A percentile compares a stretch with the other conserved stretches of the same genome.
phyloP scores from a whole-genome alignment of 1,140 invertebrate species.

The Drosophila teissieri region DNA sequence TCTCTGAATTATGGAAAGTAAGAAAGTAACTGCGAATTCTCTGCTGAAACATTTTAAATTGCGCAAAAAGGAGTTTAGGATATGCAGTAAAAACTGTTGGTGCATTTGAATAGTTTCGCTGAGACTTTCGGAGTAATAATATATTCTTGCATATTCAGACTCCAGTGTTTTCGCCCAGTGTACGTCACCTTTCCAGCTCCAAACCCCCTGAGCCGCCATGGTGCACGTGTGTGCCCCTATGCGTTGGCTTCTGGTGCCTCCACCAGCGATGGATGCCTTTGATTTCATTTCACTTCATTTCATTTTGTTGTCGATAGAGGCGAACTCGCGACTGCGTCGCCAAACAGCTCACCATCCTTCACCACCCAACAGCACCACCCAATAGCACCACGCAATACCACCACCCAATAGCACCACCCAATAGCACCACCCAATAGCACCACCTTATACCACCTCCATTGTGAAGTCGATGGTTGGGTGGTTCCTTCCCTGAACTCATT shows the following conservation, averaged over 20 bases:
- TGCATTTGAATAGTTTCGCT: not conserved
- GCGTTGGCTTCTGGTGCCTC: conserved; percentile 60
- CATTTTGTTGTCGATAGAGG: conserved; percentile 64
- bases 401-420: too few species aligned
- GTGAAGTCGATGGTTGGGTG: not conserved
- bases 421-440: not conserved
- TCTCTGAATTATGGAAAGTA: too few species aligned
- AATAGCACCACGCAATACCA: not conserved
- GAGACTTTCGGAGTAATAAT: too few species aligned
- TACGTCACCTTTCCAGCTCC: not conserved
- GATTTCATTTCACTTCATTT: conserved; percentile 82
- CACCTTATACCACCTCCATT: conserved; percentile 2
- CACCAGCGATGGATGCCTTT: conserved; percentile 68
- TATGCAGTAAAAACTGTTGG: too few species aligned
- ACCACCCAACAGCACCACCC: too few species aligned
- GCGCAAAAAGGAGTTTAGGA: too few species aligned
- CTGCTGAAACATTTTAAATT: too few species aligned
- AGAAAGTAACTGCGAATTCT: too few species aligned
- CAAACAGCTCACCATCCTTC: not conserved
- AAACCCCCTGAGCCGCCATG: conserved; percentile 13
- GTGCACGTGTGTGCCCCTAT: conserved; percentile 43
- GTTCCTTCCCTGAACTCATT: conserved; percentile 15
- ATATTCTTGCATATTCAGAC: too few species aligned
- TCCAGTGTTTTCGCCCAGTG: conserved; percentile 1
- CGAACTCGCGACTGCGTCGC: conserved; percentile 46